phyloP scores from a whole-genome alignment of 2,888 invertebrate genomes.

The Meteorus cinctellus region DNA sequence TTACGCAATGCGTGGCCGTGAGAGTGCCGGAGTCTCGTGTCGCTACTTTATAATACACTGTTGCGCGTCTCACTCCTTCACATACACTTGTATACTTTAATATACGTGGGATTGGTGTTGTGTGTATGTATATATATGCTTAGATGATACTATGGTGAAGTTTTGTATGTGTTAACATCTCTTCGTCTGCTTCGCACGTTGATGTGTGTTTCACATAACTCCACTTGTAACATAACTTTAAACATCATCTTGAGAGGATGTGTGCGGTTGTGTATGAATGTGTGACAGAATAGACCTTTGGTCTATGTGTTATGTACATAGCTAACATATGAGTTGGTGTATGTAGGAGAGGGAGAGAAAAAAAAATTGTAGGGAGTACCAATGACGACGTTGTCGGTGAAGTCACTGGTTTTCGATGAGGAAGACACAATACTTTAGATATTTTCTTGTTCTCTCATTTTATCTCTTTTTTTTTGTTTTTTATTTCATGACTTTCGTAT shows the following conservation, averaged over 20 bases:
- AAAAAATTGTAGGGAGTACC: constrained; percentile 20
- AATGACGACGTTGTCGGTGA: constrained; percentile 29
- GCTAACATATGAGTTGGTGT: too few relatives aligned
- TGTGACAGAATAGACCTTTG: constrained; percentile 12
- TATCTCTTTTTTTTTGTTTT: too few relatives aligned
- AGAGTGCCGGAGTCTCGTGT: constrained; percentile 58
- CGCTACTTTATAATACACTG: constrained; percentile 41
- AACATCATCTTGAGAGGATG: not conserved
- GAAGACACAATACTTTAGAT: not conserved
- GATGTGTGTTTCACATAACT: constrained; percentile 24
- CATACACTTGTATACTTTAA: constrained; percentile 8
- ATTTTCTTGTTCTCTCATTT: too few relatives aligned
- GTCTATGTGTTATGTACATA: not conserved
- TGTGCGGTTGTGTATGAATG: constrained; percentile 30
- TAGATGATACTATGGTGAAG: constrained; percentile 6
- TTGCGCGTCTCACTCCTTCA: constrained; percentile 32
- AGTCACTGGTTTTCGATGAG: constrained; percentile 30
- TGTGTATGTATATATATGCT: constrained; percentile 6
- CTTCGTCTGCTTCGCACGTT: constrained; percentile 35
- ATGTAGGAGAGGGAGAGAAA: not conserved
- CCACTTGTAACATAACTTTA: constrained; percentile 23
- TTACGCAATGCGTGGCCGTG: constrained; percentile 73
- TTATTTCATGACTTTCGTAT: too few relatives aligned
- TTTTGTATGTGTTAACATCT: constrained; percentile 43
- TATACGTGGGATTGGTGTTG: not conserved